These are phyloP conservation scores for Ptychochromis oligacanthus DNA, from an alignment of 2,113 vertebrate species.

Conservation along the genomic window DNA sequence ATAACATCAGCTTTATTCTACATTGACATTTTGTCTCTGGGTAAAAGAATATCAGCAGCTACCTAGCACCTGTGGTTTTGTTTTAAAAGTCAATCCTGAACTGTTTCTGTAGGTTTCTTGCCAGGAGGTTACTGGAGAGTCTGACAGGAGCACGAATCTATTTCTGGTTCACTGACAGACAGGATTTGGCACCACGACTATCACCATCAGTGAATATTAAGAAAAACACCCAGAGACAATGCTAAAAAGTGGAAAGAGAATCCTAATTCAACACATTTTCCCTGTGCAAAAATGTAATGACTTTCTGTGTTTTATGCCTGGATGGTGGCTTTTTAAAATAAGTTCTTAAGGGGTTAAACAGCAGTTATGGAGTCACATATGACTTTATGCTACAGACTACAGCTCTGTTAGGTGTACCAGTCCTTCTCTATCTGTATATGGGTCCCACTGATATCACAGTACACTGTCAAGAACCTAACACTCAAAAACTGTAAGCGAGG, in stretches of 20 bases:
- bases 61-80: background rate
- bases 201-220: background rate
- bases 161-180: constrained; percentile 11
- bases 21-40: background rate
- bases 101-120: background rate
- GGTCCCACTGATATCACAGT: background rate
- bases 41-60: background rate
- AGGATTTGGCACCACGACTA: constrained; percentile 1
- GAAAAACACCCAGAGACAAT: background rate
- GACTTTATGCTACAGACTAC: background rate
- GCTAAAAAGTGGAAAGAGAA: background rate
- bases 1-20: background rate
- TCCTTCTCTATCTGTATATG: background rate
- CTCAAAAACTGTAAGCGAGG: background rate
- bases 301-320: background rate
- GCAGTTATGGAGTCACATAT: background rate
- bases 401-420: background rate
- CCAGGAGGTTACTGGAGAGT: background rate
- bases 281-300: background rate
- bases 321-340: background rate
- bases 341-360: background rate
- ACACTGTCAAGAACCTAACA: background rate
- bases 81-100: background rate
- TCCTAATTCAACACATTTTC: background rate
- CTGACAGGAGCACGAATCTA: background rate